Evolutionary conservation across 2,113 vertebrate genomes (phyloP).

Genomic region (Ceratotherium simum): DNA sequence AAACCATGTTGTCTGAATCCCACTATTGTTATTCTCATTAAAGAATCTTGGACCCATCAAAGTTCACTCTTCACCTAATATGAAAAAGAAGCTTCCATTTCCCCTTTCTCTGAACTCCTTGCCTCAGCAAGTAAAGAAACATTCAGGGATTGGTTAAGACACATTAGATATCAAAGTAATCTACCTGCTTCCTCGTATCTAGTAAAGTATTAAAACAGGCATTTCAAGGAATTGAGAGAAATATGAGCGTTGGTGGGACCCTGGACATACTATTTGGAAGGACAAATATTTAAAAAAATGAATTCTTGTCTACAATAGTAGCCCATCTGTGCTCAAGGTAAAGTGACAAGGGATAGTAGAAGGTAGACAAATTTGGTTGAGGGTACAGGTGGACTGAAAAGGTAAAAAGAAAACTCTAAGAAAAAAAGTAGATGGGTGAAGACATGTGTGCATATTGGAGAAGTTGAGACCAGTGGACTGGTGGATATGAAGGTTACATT

Average conservation of each 20-base stretch:
- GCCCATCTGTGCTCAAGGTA: neutral
- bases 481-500: neutral
- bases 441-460: neutral
- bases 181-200: neutral
- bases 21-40: neutral
- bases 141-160: neutral
- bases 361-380: neutral
- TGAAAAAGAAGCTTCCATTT: neutral
- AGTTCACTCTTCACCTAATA: neutral
- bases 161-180: neutral
- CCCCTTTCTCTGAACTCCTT: neutral
- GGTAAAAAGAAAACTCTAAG: neutral
- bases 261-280: neutral
- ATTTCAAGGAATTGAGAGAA: neutral
- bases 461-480: no score
- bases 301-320: neutral
- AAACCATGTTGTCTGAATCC: neutral
- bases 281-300: neutral
- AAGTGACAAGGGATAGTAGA: rapidly evolving
- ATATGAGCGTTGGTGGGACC: neutral
- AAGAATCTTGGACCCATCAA: neutral
- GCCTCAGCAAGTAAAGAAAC: neutral
- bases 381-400: neutral
- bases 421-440: neutral
- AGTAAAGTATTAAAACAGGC: neutral